phyloP scores from a whole-genome alignment of 2,113 vertebrate species.

The Corythornis cristatus region DNA sequence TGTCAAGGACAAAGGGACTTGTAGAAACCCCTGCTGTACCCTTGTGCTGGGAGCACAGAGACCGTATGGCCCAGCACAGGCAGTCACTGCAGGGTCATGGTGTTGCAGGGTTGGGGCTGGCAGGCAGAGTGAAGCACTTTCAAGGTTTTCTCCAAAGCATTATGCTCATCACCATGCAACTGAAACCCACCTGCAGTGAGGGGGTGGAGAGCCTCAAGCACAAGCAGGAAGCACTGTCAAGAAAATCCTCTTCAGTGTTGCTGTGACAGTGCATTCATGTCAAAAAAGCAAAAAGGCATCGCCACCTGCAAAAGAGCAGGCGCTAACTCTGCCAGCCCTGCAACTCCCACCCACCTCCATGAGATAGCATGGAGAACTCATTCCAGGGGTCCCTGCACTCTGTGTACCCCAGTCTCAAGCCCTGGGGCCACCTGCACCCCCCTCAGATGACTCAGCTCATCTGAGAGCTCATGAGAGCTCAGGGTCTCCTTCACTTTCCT shows the following conservation, averaged over 20 bases:
- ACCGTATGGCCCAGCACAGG: rapidly evolving
- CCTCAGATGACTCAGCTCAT: no score
- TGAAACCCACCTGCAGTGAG: slow-evolving; percentile 40
- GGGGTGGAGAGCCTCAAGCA: slow-evolving; percentile 37
- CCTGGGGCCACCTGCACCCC: not conserved
- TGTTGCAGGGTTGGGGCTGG: not conserved
- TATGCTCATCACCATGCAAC: not conserved
- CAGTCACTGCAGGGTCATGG: not conserved
- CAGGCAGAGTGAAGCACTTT: not conserved
- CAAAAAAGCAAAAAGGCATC: not conserved
- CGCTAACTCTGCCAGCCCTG: not conserved
- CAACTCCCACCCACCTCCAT: not conserved
- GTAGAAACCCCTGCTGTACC: not conserved
- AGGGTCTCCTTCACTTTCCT: no score
- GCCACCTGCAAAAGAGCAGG: slow-evolving; percentile 46
- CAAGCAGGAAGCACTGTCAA: slow-evolving; percentile 40
- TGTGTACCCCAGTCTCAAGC: rapidly evolving
- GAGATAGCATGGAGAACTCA: rapidly evolving
- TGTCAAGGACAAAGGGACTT: not conserved
- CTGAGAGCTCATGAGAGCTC: not conserved
- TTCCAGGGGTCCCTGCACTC: not conserved
- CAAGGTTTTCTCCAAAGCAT: not conserved
- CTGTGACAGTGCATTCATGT: not conserved
- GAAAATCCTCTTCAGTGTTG: slow-evolving; percentile 19
- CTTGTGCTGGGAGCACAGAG: not conserved